These are phyloP conservation scores for Chaetodon auriga DNA, from an alignment of 2,113 vertebrate genomes.

Conservation along the genomic window DNA sequence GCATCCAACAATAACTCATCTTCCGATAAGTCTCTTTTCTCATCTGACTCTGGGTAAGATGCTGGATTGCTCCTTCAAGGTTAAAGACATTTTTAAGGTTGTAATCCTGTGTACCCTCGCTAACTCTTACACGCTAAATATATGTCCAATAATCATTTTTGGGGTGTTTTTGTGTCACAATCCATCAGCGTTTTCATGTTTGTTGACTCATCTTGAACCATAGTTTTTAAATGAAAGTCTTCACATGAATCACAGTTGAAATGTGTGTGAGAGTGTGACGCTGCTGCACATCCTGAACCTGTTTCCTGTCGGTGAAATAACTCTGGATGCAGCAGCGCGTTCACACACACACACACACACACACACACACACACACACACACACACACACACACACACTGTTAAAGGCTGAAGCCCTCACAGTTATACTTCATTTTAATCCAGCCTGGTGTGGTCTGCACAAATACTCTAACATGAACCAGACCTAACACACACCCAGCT, in stretches of 20 bases:
- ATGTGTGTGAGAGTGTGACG: background rate
- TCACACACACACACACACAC: background rate
- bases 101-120: too few species aligned
- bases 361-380: background rate
- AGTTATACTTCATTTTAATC: background rate
- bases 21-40: background rate
- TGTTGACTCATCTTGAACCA: background rate
- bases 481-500: slow-evolving; percentile 32
- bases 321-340: background rate
- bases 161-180: background rate
- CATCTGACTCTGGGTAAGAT: background rate
- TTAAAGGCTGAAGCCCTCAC: background rate
- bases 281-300: slow-evolving; percentile 14
- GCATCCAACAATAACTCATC: background rate
- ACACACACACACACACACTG: background rate
- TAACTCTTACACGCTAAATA: background rate
- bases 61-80: background rate
- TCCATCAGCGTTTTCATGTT: background rate
- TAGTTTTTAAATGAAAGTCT: too few species aligned
- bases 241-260: background rate
- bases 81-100: background rate
- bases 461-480: slow-evolving; percentile 31
- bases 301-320: slow-evolving; percentile 26
- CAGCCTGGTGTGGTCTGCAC: slow-evolving; percentile 12
- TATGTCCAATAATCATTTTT: background rate